Evolutionary conservation across 2,113 vertebrate genomes (phyloP), one percentile per base, ranked within the genome.

Genomic region (Myiopsitta monachus): DNA sequence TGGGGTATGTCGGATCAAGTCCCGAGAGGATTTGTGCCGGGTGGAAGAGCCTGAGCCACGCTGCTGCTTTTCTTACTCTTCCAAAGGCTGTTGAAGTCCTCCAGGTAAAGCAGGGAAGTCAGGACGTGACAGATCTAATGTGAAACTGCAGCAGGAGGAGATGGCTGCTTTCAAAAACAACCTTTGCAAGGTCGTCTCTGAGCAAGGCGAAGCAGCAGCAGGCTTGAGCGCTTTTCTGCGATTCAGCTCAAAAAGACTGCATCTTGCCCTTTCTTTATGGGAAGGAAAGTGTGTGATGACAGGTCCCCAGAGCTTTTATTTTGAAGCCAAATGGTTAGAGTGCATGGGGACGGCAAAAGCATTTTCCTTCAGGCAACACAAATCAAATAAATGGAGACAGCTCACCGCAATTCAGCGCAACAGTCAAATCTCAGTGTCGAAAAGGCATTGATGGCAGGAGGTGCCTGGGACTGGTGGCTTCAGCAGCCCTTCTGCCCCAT

Each of bases 281-380:
- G 83, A 86, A 92, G 64, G 76, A 75, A 94, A 74, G 64, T 72
- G 23, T 86, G 83, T 88, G 88, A 88, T 93, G 88, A 64, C 64
- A 83, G 31, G 79, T 93, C 94, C 68, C 89, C 39, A 55, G 95
- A 90, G 95, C 94, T 96, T 95, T 94, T 93, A 83, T 97, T 96
- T 87, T 96, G 94, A 95, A 96, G 94, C 79, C 86, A 93, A 95
- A 94, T 93, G 80, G 92, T 96, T 92, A 52, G 85, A 96, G 85
- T 88, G 86, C 94, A 92, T 41, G 90, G 92, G 95, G 90, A 90
- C 94, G 90, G 88, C 90, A 86, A 90, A 95, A 93, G 86, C 88
- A 74, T 95, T 95, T 96, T 95, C 90, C 93, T 97, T 83, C 55
- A 83, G 92, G 96, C 46, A 0, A 86, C 88, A 96, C 93, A 96